A percentile compares a stretch with the other conserved stretches of the same genome.
These are phyloP conservation scores for Tiliqua scincoides DNA, from an alignment of 2,113 vertebrate genomes.

Conservation along the genomic window DNA sequence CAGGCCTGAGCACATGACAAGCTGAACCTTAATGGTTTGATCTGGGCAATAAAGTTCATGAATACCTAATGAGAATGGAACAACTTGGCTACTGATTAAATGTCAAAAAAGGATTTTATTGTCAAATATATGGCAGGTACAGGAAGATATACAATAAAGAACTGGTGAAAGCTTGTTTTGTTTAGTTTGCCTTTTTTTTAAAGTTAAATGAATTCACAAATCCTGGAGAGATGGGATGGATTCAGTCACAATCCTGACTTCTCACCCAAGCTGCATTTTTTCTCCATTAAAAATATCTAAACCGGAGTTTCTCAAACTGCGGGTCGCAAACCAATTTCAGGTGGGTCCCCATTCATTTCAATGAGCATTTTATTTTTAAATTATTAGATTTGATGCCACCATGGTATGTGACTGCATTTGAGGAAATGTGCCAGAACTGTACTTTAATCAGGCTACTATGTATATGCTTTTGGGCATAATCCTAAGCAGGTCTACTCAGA, in stretches of 20 bases:
- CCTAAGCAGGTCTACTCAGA: too few relatives aligned
- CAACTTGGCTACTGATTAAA: constrained; percentile 69
- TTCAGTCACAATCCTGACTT: background rate
- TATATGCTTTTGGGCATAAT: too few relatives aligned
- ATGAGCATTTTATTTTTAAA: too few relatives aligned
- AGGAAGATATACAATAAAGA: constrained; percentile 62
- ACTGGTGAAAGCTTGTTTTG: constrained; percentile 37
- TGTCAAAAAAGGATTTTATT: constrained; percentile 69
- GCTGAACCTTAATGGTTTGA: constrained; percentile 61
- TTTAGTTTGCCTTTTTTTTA: background rate
- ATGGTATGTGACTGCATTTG: too few relatives aligned
- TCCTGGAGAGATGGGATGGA: constrained; percentile 20
- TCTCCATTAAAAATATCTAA: background rate
- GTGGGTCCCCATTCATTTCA: too few relatives aligned
- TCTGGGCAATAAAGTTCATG: constrained; percentile 67
- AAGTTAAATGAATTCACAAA: constrained; percentile 41
- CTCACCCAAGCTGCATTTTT: background rate
- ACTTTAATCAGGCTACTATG: too few relatives aligned
- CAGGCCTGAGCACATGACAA: constrained; percentile 48
- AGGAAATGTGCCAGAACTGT: too few relatives aligned
- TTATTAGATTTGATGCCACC: too few relatives aligned
- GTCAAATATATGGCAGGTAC: constrained; percentile 63
- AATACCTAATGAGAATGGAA: constrained; percentile 65
- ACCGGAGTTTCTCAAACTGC: too few relatives aligned
- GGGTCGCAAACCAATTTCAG: too few relatives aligned